Evolutionary conservation across 2,888 invertebrate genomes (phyloP).

Genomic region (Acholoe squamosa): DNA sequence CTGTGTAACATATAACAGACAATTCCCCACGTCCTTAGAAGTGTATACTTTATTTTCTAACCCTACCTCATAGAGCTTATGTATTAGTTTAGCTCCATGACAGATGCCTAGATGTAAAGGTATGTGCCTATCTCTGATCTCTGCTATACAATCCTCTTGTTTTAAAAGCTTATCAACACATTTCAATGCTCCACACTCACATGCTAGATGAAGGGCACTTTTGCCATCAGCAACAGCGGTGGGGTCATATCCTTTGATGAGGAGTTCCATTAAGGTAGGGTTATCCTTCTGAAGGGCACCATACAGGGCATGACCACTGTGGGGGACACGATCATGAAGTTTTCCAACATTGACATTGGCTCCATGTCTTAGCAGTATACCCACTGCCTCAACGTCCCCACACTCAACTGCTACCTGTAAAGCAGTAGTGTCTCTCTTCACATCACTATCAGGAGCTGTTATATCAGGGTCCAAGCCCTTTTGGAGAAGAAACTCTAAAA

Average conservation of each 20-base stretch:
- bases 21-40: not conserved
- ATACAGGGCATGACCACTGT: not conserved
- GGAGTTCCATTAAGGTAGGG: not conserved
- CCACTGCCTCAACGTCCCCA: not conserved
- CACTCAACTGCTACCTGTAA: conserved; percentile 17
- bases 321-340: not conserved
- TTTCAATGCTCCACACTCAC: not conserved
- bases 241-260: not conserved
- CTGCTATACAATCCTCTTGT: not conserved
- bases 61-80: not conserved
- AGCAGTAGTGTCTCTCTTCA: not conserved
- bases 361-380: not conserved
- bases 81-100: not conserved
- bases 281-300: not conserved
- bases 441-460: not conserved
- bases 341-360: not conserved
- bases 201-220: not conserved
- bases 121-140: not conserved
- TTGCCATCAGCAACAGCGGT: not conserved
- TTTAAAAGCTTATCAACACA: not conserved
- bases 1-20: not conserved
- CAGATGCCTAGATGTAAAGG: not conserved
- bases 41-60: not conserved
- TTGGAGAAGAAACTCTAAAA: not conserved
- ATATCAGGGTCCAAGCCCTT: not conserved